Percentiles rank a stretch among this genome's conserved stretches.
Evolutionary conservation across 2,888 invertebrate genomes (phyloP).

Genomic region (Drosophila villosipedis): DNA sequence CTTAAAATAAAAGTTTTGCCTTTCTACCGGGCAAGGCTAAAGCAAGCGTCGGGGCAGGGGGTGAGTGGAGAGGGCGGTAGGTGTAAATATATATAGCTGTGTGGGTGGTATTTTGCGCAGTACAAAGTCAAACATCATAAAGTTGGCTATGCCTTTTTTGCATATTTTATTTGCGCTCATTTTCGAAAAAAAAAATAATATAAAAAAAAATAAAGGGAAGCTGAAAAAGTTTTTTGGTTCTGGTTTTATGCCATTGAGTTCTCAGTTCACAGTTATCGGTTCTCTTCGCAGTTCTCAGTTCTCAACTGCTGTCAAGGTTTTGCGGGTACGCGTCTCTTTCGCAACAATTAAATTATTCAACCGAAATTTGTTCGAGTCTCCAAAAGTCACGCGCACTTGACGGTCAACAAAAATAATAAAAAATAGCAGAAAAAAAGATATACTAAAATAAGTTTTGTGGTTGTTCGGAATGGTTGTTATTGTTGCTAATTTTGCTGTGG

Average conservation of each 20-base stretch:
- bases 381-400: slow-evolving; percentile 82
- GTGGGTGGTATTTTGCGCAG: slow-evolving; percentile 45
- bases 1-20: slow-evolving; percentile 80
- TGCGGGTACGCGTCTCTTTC: slow-evolving; percentile 56
- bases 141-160: slow-evolving; percentile 82
- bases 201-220: slow-evolving; percentile 17
- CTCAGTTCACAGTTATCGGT: slow-evolving; percentile 24
- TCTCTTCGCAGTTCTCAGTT: slow-evolving; percentile 31
- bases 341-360: slow-evolving; percentile 82
- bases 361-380: slow-evolving; percentile 81
- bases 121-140: slow-evolving; percentile 81
- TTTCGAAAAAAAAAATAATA: slow-evolving; percentile 42
- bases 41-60: background rate
- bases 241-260: slow-evolving; percentile 67
- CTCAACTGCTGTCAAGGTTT: slow-evolving; percentile 57
- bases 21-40: slow-evolving; percentile 36
- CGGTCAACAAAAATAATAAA: slow-evolving; percentile 51
- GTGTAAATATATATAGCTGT: background rate
- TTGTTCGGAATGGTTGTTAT: slow-evolving; percentile 57
- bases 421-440: slow-evolving; percentile 20
- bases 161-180: slow-evolving; percentile 82
- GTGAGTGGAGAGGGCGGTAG: background rate
- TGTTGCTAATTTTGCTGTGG: slow-evolving; percentile 42
- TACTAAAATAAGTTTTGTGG: slow-evolving; percentile 54
- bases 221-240: slow-evolving; percentile 54